These are phyloP conservation scores for Pachyramphus minor DNA, from an alignment of 2,113 vertebrate species.

Conservation along the genomic window DNA sequence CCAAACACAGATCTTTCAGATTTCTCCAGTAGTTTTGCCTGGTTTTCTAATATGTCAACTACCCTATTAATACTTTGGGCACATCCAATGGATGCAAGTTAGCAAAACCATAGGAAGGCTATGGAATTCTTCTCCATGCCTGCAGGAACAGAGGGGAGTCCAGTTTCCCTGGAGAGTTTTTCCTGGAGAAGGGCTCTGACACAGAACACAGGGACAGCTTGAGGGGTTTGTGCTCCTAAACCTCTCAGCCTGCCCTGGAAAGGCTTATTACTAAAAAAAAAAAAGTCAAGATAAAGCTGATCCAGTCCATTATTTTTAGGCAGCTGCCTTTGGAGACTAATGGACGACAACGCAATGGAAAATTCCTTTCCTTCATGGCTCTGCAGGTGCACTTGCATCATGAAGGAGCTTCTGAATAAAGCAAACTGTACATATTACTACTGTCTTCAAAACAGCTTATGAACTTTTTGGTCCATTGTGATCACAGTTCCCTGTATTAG, in stretches of 20 bases:
- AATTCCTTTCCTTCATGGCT: slow-evolving; percentile 47
- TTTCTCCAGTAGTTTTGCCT: not conserved
- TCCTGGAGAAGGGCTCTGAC: not conserved
- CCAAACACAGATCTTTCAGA: not conserved
- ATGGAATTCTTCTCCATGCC: not conserved
- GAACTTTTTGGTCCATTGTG: slow-evolving; percentile 58
- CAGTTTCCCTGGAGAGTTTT: not conserved
- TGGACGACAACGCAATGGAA: slow-evolving; percentile 11
- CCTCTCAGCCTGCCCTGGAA: not conserved
- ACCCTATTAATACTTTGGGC: rapidly evolving
- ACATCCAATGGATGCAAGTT: not conserved
- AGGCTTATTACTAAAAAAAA: not conserved
- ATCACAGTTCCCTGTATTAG: slow-evolving; percentile 53
- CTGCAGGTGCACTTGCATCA: slow-evolving; percentile 52
- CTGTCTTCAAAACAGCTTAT: slow-evolving; percentile 57
- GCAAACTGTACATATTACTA: slow-evolving; percentile 53
- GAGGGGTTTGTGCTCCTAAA: not conserved
- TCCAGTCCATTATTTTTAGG: slow-evolving; percentile 20
- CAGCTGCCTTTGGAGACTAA: not conserved
- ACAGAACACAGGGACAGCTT: not conserved
- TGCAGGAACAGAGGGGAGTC: not conserved
- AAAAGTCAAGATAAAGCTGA: not conserved
- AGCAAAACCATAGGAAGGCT: not conserved
- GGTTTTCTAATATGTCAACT: rapidly evolving
- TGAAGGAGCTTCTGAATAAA: slow-evolving; percentile 52